phyloP scores from a whole-genome alignment of 2,797 vertebrate species.

The Pelochelys cantorii region DNA sequence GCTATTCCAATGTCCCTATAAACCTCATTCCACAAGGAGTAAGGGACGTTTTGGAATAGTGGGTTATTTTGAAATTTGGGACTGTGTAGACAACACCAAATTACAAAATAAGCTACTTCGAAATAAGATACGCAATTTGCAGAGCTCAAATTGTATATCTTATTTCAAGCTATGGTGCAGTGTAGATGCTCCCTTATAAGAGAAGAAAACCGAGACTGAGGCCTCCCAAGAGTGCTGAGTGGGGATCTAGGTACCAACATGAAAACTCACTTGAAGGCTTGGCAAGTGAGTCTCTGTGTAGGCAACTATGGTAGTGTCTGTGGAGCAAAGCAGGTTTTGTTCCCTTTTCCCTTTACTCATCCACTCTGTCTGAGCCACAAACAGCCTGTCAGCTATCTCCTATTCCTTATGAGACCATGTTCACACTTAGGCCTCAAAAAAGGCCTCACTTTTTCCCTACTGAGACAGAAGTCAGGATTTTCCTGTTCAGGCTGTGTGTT shows the following conservation, averaged over 20 bases:
- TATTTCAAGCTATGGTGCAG: no score
- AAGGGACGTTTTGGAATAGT: no score
- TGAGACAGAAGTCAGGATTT: neutral
- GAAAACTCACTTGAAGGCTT: neutral
- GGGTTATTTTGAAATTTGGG: no score
- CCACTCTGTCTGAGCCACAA: neutral
- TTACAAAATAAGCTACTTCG: no score
- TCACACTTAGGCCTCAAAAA: neutral
- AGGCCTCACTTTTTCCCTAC: neutral
- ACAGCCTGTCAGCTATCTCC: neutral
- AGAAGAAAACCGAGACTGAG: neutral
- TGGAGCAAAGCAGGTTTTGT: neutral
- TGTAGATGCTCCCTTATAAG: neutral
- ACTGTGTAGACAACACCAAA: no score
- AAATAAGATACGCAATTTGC: no score
- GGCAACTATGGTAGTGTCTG: neutral
- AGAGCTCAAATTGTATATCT: no score
- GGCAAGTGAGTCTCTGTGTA: neutral
- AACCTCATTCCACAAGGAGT: no score
- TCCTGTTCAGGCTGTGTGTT: neutral
- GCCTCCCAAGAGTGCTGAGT: neutral
- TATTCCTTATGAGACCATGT: neutral
- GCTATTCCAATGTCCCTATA: no score
- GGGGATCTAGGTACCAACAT: neutral
- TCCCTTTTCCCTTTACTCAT: neutral